Evolutionary conservation across 2,113 vertebrate species (phyloP), one percentile per base, ranked within the genome.

Genomic region (Trematocara macrostoma): DNA sequence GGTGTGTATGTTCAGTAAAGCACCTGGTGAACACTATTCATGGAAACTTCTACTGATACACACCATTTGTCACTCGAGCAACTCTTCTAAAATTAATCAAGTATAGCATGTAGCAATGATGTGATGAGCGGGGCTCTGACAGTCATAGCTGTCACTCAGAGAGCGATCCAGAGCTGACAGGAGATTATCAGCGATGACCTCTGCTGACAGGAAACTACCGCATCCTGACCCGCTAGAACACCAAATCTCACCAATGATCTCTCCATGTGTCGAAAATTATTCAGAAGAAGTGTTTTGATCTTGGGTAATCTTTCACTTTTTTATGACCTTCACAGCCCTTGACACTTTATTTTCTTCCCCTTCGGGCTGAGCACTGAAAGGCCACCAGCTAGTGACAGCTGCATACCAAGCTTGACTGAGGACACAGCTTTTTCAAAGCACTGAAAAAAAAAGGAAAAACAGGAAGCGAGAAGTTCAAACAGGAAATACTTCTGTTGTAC

Each of bases 391-490:
- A 47, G 51, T 76, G 88, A 90, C 95, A 97, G 96, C 95, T 95
- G 95, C 95, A 95, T 84, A 90, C 81, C 94, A 93, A 95, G 93
- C 91, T 87, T 93, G 94, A 95, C 85, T 93, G 94, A 95, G 84
- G 93, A 88, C 89, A 92, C 49, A 92, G 91, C 8, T 94, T 95
- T 67, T 95, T 96, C 92, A 92, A 95, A 96, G 92, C 94, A 92
- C 83, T 18, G 35, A 67, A 42, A 87, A 83, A 74, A 76, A 64
- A 83, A 87, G 34, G 56, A 94, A 97, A 97, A 97, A 97, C 96
- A 97, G 96, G 97, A 97, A 98, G 96, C 95, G 95, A 97, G 95
- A 96, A 95, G 93, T 94, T 96, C 95, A 94, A 95, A 96, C 95
- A 96, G 97, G 97, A 97, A 98, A 97, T 96, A 97, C 95, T 97